phyloP scores from a whole-genome alignment of 2,797 vertebrate genomes.

The Threskiornis aethiopicus region DNA sequence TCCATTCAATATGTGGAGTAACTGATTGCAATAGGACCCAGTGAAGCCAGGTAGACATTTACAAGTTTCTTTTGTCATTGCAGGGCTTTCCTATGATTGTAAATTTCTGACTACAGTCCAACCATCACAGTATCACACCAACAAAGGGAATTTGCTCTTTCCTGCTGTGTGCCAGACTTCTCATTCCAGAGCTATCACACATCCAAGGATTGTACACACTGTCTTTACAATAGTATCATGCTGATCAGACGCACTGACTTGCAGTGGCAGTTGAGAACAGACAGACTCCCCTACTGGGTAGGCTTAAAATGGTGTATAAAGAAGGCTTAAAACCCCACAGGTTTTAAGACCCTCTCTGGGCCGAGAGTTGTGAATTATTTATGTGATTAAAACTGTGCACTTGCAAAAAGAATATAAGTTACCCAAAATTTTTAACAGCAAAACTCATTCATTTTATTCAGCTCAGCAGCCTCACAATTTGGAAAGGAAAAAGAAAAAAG shows the following conservation, averaged over 20 bases:
- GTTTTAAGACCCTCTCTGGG: neutral
- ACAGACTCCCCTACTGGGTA: neutral
- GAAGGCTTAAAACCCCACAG: neutral
- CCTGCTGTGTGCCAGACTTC: neutral
- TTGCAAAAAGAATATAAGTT: neutral
- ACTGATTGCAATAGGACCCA: neutral
- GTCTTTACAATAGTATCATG: constrained; percentile 7
- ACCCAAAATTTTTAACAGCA: neutral
- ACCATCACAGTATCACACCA: neutral
- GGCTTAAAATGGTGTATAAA: neutral
- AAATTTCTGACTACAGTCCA: neutral
- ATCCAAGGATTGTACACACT: neutral
- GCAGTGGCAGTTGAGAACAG: neutral
- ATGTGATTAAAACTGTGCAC: neutral
- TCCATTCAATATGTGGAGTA: neutral
- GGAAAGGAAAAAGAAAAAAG: neutral
- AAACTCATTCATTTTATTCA: neutral
- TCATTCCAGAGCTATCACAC: neutral
- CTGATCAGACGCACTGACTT: neutral
- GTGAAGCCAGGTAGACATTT: neutral
- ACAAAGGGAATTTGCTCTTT: constrained; percentile 23
- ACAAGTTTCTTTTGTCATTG: neutral
- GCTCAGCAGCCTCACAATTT: neutral
- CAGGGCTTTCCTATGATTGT: neutral
- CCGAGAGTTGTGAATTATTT: neutral